phyloP scores from a whole-genome alignment of 2,888 invertebrate genomes.

The Euproctis similis region DNA sequence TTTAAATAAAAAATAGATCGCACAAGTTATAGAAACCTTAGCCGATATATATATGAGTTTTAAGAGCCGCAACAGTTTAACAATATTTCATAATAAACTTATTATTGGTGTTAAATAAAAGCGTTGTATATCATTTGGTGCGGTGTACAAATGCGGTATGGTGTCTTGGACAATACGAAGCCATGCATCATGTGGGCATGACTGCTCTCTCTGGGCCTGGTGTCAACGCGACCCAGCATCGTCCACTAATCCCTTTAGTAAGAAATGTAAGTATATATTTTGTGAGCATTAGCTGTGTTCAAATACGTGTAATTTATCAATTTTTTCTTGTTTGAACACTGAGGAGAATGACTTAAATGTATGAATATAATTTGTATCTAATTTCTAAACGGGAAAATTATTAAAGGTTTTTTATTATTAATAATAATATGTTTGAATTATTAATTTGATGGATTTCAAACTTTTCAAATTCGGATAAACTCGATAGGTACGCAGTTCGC shows the following conservation, averaged over 20 bases:
- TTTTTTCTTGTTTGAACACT: too few relatives aligned
- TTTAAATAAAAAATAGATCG: too few relatives aligned
- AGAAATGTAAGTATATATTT: constrained; percentile 56
- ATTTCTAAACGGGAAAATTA: too few relatives aligned
- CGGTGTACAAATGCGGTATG: constrained; percentile 36
- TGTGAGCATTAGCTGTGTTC: constrained; percentile 53
- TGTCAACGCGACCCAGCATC: constrained; percentile 27
- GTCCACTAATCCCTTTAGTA: constrained; percentile 48
- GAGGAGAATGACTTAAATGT: too few relatives aligned
- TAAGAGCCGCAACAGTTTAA: constrained; percentile 37
- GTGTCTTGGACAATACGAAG: constrained; percentile 35
- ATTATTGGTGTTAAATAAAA: constrained; percentile 38
- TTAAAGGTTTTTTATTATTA: too few relatives aligned
- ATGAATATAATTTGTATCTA: too few relatives aligned
- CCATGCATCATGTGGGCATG: constrained; percentile 34
- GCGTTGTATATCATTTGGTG: constrained; percentile 38
- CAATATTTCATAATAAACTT: constrained; percentile 56
- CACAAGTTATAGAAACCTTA: too few relatives aligned
- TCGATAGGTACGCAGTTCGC: too few relatives aligned
- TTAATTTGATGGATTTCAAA: too few relatives aligned
- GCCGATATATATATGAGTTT: constrained; percentile 30
- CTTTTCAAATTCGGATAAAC: too few relatives aligned
- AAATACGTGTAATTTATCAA: constrained; percentile 58
- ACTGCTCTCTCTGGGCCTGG: constrained; percentile 14
- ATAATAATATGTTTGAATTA: too few relatives aligned